Evolutionary conservation across 2,113 vertebrate species (phyloP).

Genomic region (Panthera tigris): DNA sequence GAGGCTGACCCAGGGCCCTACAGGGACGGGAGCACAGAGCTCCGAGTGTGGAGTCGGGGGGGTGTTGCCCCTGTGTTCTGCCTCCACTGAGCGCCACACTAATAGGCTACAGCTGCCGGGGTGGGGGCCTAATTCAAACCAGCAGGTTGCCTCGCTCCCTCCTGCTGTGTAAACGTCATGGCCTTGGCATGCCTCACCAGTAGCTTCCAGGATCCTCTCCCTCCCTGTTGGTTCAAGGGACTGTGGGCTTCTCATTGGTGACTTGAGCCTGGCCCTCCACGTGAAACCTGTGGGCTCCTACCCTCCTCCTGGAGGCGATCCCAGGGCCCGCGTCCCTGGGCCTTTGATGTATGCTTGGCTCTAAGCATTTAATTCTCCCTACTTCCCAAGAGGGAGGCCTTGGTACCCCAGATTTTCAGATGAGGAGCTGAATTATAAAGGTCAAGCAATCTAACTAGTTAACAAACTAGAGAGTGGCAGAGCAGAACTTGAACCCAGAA

Average conservation of each 20-base stretch:
- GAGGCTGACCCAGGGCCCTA: not conserved
- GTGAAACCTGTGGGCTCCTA: not conserved
- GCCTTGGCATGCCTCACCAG: not conserved
- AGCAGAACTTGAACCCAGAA: not conserved
- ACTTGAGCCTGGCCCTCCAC: not conserved
- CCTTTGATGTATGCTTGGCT: not conserved
- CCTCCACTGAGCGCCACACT: not conserved
- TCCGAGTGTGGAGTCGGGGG: not conserved
- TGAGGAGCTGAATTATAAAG: not conserved
- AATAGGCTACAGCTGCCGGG: constrained; percentile 56
- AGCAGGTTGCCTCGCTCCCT: not conserved
- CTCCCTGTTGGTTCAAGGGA: not conserved
- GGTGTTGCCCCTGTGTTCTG: not conserved
- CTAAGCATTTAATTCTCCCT: not conserved
- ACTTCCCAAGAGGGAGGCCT: not conserved
- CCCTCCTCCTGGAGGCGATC: not conserved
- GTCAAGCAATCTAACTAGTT: not conserved
- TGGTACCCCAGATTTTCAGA: not conserved
- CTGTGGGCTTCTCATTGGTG: not conserved
- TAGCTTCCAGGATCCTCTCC: not conserved
- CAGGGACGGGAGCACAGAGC: not conserved
- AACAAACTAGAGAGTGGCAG: not conserved
- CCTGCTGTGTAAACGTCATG: not conserved
- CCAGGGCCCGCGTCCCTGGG: not conserved
- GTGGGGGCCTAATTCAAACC: constrained; percentile 49